phyloP scores from a whole-genome alignment of 2,888 invertebrate species.

The Cantharis lateralis region DNA sequence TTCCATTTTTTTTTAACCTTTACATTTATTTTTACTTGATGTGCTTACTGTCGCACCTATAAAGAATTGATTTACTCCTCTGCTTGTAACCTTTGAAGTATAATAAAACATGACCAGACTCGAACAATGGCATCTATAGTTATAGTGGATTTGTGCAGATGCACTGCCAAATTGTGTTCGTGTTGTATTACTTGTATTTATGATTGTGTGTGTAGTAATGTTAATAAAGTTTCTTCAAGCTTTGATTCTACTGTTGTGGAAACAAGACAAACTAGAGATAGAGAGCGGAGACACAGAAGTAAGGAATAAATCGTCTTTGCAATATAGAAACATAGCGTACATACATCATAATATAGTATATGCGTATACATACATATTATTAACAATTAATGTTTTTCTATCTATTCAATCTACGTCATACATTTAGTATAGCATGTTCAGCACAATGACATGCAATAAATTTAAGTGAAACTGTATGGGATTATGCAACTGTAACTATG shows the following conservation, averaged over 20 bases:
- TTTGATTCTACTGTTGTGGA: not conserved
- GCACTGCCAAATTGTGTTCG: not conserved
- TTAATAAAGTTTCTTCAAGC: not conserved
- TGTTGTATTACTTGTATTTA: not conserved
- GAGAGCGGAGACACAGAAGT: not conserved
- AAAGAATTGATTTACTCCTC: slow-evolving; percentile 13
- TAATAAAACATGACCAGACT: not conserved
- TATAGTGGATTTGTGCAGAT: not conserved
- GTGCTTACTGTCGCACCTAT: slow-evolving; percentile 2
- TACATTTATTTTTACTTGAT: not conserved
- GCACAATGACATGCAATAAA: too few relatives aligned
- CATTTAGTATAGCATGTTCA: too few relatives aligned
- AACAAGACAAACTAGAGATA: not conserved
- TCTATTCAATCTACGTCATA: too few relatives aligned
- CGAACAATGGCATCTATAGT: not conserved
- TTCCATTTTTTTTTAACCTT: not conserved
- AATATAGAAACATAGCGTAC: too few relatives aligned
- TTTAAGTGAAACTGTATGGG: too few relatives aligned
- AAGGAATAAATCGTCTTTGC: too few relatives aligned
- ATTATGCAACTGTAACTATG: too few relatives aligned
- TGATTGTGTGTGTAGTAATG: not conserved
- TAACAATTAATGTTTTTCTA: too few relatives aligned
- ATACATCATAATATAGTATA: too few relatives aligned
- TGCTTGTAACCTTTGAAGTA: slow-evolving; percentile 8
- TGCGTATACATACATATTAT: too few relatives aligned